Conservation (phyloP, 2,888 invertebrate genomes). For the Euclidia mi region DNA sequence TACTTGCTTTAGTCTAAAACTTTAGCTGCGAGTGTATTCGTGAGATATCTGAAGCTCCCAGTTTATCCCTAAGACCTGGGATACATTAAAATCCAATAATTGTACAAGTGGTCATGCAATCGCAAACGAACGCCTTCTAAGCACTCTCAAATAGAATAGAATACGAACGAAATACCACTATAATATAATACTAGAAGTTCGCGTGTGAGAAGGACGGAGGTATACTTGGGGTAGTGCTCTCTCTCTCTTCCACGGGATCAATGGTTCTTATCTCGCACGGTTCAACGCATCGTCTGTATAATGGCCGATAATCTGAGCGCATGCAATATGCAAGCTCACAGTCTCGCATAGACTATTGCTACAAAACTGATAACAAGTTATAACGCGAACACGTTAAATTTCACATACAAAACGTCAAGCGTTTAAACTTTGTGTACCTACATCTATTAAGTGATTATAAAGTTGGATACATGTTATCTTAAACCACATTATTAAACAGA, state of each 20-base stretch:
- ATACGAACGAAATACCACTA: constrained; percentile 4
- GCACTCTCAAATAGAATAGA: constrained; percentile 8
- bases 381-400: background rate
- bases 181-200: constrained; percentile 7
- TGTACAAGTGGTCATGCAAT: constrained; percentile 4
- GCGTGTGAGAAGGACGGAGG: constrained; percentile 7
- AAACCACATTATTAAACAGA: too few relatives aligned
- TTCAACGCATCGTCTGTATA: constrained; percentile 21
- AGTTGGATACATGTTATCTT: too few relatives aligned
- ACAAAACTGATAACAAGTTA: constrained; percentile 4
- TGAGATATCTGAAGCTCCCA: too few relatives aligned
- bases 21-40: too few relatives aligned
- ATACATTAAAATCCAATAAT: background rate
- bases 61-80: too few relatives aligned
- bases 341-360: constrained; percentile 13
- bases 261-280: constrained; percentile 27
- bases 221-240: constrained; percentile 3
- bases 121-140: constrained; percentile 9
- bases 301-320: constrained; percentile 18
- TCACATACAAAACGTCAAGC: background rate
- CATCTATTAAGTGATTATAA: too few relatives aligned
- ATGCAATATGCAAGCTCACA: constrained; percentile 21
- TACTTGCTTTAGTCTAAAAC: too few relatives aligned
- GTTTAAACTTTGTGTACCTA: too few relatives aligned
- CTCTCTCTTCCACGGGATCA: constrained; percentile 19